phyloP scores from a whole-genome alignment of 2,888 invertebrate genomes.

The Clanis bilineata region DNA sequence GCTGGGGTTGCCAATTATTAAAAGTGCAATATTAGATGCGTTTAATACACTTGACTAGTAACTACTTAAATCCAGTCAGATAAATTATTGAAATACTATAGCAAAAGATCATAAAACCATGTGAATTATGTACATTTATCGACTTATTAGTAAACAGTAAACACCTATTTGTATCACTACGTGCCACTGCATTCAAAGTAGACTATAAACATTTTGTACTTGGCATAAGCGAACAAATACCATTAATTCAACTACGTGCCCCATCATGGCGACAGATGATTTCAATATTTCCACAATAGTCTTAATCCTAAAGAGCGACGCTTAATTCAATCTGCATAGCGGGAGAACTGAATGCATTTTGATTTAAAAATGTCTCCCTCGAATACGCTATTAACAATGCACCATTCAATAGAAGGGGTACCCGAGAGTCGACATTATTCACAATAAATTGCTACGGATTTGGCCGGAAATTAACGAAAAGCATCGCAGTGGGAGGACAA shows the following conservation, averaged over 20 bases:
- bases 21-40: too few species aligned
- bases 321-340: conserved; percentile 48
- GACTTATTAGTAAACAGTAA: conserved; percentile 6
- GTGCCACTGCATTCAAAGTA: conserved; percentile 40
- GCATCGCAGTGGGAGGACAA: conserved; percentile 53
- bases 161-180: conserved; percentile 24
- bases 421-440: conserved; percentile 45
- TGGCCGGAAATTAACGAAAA: conserved; percentile 64
- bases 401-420: conserved; percentile 45
- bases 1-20: too few species aligned
- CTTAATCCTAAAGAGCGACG: conserved; percentile 27
- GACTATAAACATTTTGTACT: conserved; percentile 25
- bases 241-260: conserved; percentile 34
- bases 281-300: conserved; percentile 27
- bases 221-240: conserved; percentile 26
- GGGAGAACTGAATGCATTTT: conserved; percentile 50
- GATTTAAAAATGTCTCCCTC: conserved; percentile 46
- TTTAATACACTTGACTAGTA: too few species aligned
- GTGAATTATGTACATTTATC: not conserved
- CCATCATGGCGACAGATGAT: conserved; percentile 33
- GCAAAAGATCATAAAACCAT: too few species aligned
- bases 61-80: too few species aligned
- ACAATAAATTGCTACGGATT: conserved; percentile 57
- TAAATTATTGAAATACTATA: too few species aligned
- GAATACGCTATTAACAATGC: conserved; percentile 43